Evolutionary conservation across 2,888 invertebrate species (phyloP), one percentile per base, ranked within the genome.

Genomic region (Spilarctia lutea): DNA sequence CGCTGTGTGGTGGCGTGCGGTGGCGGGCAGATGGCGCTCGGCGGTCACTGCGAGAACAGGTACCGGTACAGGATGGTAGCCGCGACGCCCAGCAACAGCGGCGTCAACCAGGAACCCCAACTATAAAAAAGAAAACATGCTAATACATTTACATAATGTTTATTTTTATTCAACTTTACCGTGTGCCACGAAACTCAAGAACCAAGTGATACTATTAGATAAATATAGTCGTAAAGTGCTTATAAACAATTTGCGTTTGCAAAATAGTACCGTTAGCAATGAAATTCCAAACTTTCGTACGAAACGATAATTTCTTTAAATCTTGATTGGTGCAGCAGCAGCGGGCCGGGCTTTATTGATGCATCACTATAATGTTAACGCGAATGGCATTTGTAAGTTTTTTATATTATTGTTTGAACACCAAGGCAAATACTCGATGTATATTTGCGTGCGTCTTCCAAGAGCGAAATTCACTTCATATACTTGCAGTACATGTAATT

Each of bases 31-130:
- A 60, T 60, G 45, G 75, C 42, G 76, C 79, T 72, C 42, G 69
- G 33, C n/a, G 65, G 63, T 63, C 80, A 85, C 95, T 96, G 94
- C 91, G 95, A 94, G 93, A 97, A 97, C 91, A 97, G 96, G 91
- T 96, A 97, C 89, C 97, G 97, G 93, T 97, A 97, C 84, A 97
- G 92, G 83, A 97, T 85, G 79, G 97, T 97, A 85, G 97, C 97
- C 74, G 97, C 92, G 81, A 97, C 87, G 79, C 97, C 97, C 87
- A 97, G 94, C 86, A 96, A 91, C 87, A 97, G 93, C 83, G 97
- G 97, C 88, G 97, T 87, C 87, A 97, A 91, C 97, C 97, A 97
- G 65, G 97, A 96, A 88, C 96, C 97, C 91, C 93, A 94, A 84
- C 95, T 94, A 92, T 71, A 65, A 63, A 83, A 83, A 79, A n/a